These are phyloP conservation scores for Herminia tarsipennalis DNA, from an alignment of 2,888 invertebrate species.

Conservation along the genomic window DNA sequence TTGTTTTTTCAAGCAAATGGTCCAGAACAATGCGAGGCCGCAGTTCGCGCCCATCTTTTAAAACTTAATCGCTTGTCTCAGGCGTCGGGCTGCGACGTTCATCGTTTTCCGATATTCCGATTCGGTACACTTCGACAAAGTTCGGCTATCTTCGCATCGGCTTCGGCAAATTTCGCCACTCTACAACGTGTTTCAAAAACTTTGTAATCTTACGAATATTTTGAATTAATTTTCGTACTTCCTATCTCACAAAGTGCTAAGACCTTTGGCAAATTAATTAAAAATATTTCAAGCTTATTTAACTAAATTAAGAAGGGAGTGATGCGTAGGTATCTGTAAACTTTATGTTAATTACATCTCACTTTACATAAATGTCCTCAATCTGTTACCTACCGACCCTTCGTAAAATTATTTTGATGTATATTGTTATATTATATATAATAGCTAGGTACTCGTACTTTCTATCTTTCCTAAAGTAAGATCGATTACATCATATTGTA, in stretches of 20 bases:
- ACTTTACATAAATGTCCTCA: too few relatives aligned
- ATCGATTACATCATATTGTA: too few relatives aligned
- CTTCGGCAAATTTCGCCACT: conserved; percentile 18
- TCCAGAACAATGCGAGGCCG: conserved; percentile 46
- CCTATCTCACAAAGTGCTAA: conserved; percentile 29
- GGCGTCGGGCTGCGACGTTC: conserved; percentile 38
- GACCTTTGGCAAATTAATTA: conserved; percentile 35
- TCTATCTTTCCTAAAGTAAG: too few relatives aligned
- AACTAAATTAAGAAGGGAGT: conserved; percentile 28
- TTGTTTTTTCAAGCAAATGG: conserved; percentile 36
- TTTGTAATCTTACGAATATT: conserved; percentile 31
- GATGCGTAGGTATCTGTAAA: too few relatives aligned
- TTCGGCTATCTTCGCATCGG: conserved; percentile 22
- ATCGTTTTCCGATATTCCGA: conserved; percentile 58
- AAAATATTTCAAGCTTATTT: conserved; percentile 38
- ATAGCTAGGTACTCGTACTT: too few relatives aligned
- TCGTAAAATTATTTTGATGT: too few relatives aligned
- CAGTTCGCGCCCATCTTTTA: conserved; percentile 49
- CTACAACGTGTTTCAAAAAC: too few relatives aligned
- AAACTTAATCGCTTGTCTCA: conserved; percentile 49
- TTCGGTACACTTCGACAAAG: conserved; percentile 33
- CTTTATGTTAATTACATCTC: too few relatives aligned
- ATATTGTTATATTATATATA: too few relatives aligned
- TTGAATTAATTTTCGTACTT: conserved; percentile 29
- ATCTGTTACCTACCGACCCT: too few relatives aligned